Evolutionary conservation across 2,113 vertebrate species (phyloP).

Genomic region (Hucho hucho): DNA sequence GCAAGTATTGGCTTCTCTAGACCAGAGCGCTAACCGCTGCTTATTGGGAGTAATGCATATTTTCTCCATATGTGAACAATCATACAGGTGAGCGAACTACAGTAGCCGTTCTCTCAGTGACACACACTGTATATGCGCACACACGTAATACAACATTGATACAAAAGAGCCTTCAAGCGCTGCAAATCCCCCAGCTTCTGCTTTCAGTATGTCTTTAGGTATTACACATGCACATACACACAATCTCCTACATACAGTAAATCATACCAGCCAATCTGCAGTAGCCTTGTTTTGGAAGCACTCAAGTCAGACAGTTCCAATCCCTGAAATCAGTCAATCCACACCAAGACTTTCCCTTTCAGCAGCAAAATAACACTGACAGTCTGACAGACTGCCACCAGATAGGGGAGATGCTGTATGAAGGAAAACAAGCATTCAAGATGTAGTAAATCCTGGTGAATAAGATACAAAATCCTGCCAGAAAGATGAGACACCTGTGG

Average conservation of each 20-base stretch:
- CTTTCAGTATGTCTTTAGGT: too few species aligned
- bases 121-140: background rate
- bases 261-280: too few species aligned
- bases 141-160: background rate
- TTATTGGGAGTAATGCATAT: slow-evolving; percentile 4
- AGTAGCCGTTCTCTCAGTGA: background rate
- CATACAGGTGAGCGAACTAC: background rate
- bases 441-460: too few species aligned
- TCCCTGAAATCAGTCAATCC: too few species aligned
- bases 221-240: background rate
- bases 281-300: too few species aligned
- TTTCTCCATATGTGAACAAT: slow-evolving; percentile 1
- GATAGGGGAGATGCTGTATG: too few species aligned
- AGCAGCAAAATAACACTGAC: background rate
- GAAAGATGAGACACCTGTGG: background rate
- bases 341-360: too few species aligned
- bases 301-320: too few species aligned
- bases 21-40: slow-evolving; percentile 18
- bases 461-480: too few species aligned
- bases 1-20: slow-evolving; percentile 30
- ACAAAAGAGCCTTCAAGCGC: too few species aligned
- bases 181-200: too few species aligned
- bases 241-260: background rate
- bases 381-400: background rate
- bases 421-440: too few species aligned